A percentile compares a stretch with the other conserved stretches of the same genome.
phyloP scores from a whole-genome alignment of 1,140 invertebrate genomes.

The Drosophila watanabei region DNA sequence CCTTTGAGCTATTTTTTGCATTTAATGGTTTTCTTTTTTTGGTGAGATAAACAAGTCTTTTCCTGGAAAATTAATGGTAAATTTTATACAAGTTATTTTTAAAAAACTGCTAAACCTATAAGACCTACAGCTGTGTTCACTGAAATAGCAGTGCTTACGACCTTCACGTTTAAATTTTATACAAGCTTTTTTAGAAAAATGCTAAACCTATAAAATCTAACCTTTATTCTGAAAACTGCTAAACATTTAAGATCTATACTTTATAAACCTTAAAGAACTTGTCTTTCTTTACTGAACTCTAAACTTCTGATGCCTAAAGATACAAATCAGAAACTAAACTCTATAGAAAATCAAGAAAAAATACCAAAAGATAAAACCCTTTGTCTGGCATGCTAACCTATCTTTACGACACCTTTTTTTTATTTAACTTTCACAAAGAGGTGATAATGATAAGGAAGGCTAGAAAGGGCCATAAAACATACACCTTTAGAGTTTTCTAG shows the following conservation, averaged over 20 bases:
- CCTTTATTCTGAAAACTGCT: too few species aligned
- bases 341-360: neutral
- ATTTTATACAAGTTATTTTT: neutral
- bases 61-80: neutral
- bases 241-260: too few species aligned
- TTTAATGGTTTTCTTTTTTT: slow-evolving; percentile 1
- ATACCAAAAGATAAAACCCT: neutral
- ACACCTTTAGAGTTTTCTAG: neutral
- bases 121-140: too few species aligned
- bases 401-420: slow-evolving; percentile 7
- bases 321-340: neutral
- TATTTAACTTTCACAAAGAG: slow-evolving; percentile 20
- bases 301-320: neutral
- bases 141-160: too few species aligned
- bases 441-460: slow-evolving; percentile 14
- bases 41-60: slow-evolving; percentile 1
- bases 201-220: too few species aligned
- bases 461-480: slow-evolving; percentile 12
- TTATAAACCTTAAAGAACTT: too few species aligned
- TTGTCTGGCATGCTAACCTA: neutral
- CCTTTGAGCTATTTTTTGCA: neutral
- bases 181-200: neutral
- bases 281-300: neutral
- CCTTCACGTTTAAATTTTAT: neutral
- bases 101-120: neutral